A percentile compares a stretch with the other conserved stretches of the same genome.
Evolutionary conservation across 2,113 vertebrate species (phyloP).

Genomic region (pig (Sus scrofa)): T2T-Sscrofa CM000822.6:5422501-5423000

Average conservation of each 20-base stretch:
- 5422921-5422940: no score
- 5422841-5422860: neutral
- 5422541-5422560: neutral
- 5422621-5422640: no score
- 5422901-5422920: neutral
- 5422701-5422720: no score
- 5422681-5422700: fast-evolving
- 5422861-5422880: neutral
- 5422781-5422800: neutral
- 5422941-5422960: no score
- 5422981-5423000: no score
- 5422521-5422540: neutral
- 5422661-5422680: no score
- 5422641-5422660: no score
- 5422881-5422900: neutral
- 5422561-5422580: neutral
- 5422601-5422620: no score
- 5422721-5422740: neutral
- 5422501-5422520: no score
- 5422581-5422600: no score
- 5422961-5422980: no score
- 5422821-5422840: neutral
- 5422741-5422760: no score
- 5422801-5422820: fast-evolving
- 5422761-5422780: neutral